These are phyloP conservation scores for Heteronetta atricapilla DNA, from an alignment of 2,113 vertebrate species.

Conservation along the genomic window DNA sequence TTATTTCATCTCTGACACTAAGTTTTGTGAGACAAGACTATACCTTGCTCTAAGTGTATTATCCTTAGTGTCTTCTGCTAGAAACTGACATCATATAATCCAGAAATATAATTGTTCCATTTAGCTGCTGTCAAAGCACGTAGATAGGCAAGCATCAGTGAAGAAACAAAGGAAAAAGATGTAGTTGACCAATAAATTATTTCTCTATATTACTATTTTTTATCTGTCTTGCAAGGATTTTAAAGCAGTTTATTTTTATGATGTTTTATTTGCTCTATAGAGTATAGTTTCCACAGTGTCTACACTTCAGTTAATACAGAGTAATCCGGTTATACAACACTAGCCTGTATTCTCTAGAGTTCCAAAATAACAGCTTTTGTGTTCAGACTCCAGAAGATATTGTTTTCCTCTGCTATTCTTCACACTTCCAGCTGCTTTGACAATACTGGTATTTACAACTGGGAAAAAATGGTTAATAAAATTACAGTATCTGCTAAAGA, in stretches of 20 bases:
- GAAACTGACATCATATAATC: background rate
- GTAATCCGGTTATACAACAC: conserved; percentile 18
- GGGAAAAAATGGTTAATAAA: conserved; percentile 29
- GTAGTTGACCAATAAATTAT: background rate
- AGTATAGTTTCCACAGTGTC: background rate
- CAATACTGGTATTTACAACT: conserved; percentile 18
- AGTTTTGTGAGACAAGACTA: background rate
- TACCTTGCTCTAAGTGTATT: background rate
- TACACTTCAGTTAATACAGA: background rate
- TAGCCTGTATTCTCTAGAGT: conserved; percentile 17
- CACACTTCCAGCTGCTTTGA: conserved; percentile 5
- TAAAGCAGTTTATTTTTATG: background rate
- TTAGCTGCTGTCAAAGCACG: background rate
- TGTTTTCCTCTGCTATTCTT: background rate
- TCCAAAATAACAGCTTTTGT: conserved; percentile 39
- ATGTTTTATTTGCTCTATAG: background rate
- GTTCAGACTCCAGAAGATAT: background rate
- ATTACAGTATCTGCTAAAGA: background rate
- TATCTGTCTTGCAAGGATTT: background rate
- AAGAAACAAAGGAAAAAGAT: background rate
- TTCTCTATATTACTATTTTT: background rate
- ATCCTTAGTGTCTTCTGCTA: background rate
- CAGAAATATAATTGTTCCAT: background rate
- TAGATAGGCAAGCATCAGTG: background rate
- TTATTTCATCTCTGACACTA: background rate